Base-by-base conservation (phyloP, 2,888 invertebrate species). In the Hetaerina titia region DNA sequence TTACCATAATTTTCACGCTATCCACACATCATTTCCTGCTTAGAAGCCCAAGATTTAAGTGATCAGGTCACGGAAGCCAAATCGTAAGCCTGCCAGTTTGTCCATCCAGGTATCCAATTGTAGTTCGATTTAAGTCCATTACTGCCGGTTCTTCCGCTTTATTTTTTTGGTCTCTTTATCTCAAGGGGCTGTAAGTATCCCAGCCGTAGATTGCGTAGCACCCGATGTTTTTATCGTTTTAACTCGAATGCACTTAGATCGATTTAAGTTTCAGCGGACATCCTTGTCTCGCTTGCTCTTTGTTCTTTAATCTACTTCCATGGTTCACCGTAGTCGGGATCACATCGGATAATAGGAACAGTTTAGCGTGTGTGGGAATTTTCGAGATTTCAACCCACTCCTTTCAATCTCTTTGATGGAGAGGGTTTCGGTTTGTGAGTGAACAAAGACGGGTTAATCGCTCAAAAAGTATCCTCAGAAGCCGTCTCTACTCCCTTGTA, bases 21-120 rank as follows among this genome's bases (percentile, higher is more conserved):
- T 90, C 90, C 90, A 90, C 90, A n/a, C 64, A 90, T 90, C 64
- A 45, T 45, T 90, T 64, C 90, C 64, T 90, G 64, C 64, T 90
- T 64, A 45, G 45, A 64, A 90, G 64, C 19, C 64, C 64, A 63
- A 69, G 15, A 17, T 90, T 90, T 64, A 31, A 90, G 90, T 19
- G 90, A 90, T 64, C 90, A 45, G 19, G 64, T 90, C 90, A 90
- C 64, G 90, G 31, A 90, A 31, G 31, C 22, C 45, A 19, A 89
- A 31, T 64, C 64, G 64, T 13, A 64, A 45, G 19, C 45, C 5
- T 9, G 31, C 17, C 25, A 0, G 69, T 69, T 69, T 22, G 8
- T 22, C 22, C n/a, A 6, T 19, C 69, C 7, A 22, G 69, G 22
- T 69, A 9, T 69, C 22, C 69, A 69, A 69, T n/a, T 69, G 69